A percentile compares a stretch with the other conserved stretches of the same genome.
Conservation (phyloP, 1,140 invertebrate genomes). For the Fopius arisanus region DNA sequence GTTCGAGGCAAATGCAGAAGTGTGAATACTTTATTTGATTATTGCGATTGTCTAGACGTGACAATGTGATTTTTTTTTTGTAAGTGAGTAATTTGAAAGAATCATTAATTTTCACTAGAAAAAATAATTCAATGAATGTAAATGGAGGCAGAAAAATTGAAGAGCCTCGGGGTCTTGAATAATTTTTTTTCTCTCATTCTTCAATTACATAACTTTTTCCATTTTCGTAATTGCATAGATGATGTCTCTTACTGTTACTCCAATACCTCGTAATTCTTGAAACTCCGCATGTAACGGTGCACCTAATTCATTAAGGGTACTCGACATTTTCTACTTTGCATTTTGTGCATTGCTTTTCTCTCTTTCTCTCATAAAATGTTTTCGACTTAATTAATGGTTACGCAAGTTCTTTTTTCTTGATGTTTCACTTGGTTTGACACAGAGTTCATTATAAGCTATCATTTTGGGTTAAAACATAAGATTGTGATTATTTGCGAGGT, state of each 20-base stretch:
- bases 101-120: no score
- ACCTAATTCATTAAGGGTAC: background rate
- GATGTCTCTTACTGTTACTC: background rate
- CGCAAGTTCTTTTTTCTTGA: background rate
- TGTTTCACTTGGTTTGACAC: slow-evolving; percentile 43
- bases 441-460: slow-evolving; percentile 47
- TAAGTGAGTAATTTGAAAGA: background rate
- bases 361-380: slow-evolving; percentile 8
- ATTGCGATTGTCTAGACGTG: background rate
- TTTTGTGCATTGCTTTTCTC: background rate
- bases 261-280: background rate
- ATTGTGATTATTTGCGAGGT: background rate
- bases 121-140: background rate
- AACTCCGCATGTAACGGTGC: background rate
- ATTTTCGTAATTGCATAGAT: no score
- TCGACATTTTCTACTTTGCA: background rate
- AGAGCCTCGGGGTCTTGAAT: no score
- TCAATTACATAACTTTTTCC: no score
- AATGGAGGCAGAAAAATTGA: background rate
- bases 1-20: background rate
- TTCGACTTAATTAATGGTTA: background rate
- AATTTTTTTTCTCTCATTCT: background rate
- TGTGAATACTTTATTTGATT: background rate
- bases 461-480: slow-evolving; percentile 16
- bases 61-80: background rate